Percentiles rank a stretch among this genome's conserved stretches.
Evolutionary conservation across 2,113 vertebrate species (phyloP).

Genomic region (Thalassarche chlororhynchos): DNA sequence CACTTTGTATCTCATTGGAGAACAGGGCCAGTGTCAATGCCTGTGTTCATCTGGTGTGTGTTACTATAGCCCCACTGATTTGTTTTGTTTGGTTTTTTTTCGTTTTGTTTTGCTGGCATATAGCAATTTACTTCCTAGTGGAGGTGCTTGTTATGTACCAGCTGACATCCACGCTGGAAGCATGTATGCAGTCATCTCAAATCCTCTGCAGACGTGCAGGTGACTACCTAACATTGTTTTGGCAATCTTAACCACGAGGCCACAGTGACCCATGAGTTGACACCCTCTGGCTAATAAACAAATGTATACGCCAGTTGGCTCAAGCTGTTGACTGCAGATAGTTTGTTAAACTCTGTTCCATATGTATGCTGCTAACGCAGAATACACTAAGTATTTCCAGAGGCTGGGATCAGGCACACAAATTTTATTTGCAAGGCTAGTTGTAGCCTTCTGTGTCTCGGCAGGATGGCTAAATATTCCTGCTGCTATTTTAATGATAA

Average conservation of each 20-base stretch:
- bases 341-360: background rate
- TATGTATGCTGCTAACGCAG: background rate
- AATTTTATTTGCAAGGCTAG: background rate
- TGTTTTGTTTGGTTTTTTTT: too few relatives aligned
- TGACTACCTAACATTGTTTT: background rate
- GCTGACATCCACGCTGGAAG: background rate
- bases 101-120: background rate
- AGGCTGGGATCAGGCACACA: background rate
- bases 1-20: background rate
- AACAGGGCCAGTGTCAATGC: background rate
- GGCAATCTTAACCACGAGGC: background rate
- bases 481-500: background rate
- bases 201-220: background rate
- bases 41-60: too few relatives aligned
- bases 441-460: background rate
- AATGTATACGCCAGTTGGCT: background rate
- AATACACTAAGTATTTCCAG: background rate
- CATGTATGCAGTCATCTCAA: background rate
- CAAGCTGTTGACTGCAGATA: background rate
- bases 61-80: background rate
- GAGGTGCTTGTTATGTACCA: background rate
- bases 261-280: background rate
- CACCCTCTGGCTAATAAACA: background rate
- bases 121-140: background rate
- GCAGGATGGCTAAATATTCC: background rate